These are phyloP conservation scores for Crotophaga sulcirostris DNA, from an alignment of 2,113 vertebrate genomes.

Conservation along the genomic window DNA sequence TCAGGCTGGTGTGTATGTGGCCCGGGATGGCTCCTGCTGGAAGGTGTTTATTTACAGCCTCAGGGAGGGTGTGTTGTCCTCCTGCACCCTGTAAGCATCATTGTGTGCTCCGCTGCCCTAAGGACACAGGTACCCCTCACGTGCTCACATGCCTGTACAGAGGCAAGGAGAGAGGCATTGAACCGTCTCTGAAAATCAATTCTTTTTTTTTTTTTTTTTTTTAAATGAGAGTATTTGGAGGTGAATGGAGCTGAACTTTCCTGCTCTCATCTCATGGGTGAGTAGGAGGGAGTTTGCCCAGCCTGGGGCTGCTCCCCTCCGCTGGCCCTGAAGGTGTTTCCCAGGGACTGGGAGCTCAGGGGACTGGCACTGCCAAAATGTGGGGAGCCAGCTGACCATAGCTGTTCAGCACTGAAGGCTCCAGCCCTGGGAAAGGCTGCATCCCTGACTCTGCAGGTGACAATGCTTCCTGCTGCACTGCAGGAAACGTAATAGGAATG, in stretches of 20 bases:
- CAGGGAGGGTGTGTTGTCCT: not conserved
- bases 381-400: not conserved
- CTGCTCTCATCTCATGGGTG: rapidly evolving
- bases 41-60: not conserved
- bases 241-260: not conserved
- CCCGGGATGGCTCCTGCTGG: not conserved
- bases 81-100: not conserved
- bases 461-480: not conserved
- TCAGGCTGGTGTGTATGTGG: not conserved
- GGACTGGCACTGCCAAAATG: not conserved
- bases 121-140: rapidly evolving
- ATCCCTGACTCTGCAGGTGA: rapidly evolving
- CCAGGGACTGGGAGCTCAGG: not conserved
- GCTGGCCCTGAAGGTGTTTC: not conserved
- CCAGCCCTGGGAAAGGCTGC: not conserved
- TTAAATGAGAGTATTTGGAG: not conserved
- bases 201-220: not conserved
- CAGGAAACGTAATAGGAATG: rapidly evolving
- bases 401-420: not conserved
- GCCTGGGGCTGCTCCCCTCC: not conserved
- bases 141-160: not conserved
- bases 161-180: not conserved
- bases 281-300: not conserved
- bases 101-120: not conserved
- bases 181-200: not conserved